Percentiles rank a stretch among this genome's conserved stretches.
phyloP scores from a whole-genome alignment of 2,113 vertebrate species.

The Sarotherodon lohbergeri region DNA sequence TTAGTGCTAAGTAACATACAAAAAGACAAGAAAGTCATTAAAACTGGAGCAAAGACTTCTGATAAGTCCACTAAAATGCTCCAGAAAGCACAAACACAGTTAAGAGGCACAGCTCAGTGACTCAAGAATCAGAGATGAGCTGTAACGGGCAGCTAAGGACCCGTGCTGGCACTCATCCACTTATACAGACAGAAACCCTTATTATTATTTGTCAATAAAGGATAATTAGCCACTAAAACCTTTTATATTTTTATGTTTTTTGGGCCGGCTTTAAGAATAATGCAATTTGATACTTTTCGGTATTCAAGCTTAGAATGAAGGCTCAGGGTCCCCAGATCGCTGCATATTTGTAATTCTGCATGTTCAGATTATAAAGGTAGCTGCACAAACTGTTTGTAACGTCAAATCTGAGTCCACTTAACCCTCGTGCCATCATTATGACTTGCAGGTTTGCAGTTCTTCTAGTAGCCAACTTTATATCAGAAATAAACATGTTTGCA shows the following conservation, averaged over 20 bases:
- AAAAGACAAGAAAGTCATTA: background rate
- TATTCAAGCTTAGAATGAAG: background rate
- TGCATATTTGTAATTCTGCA: background rate
- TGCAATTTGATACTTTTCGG: background rate
- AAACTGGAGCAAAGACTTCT: background rate
- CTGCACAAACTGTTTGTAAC: background rate
- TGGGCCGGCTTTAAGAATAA: accelerated
- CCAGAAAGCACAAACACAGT: background rate
- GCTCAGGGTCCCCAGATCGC: accelerated
- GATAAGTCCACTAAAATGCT: background rate
- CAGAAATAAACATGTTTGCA: background rate
- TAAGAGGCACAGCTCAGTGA: background rate
- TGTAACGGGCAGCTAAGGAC: background rate
- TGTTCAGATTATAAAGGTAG: background rate
- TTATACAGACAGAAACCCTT: background rate
- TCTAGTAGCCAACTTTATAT: background rate
- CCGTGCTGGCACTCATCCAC: background rate
- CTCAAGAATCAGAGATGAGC: background rate
- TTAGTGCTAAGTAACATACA: background rate
- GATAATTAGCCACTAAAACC: background rate
- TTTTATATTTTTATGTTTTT: background rate
- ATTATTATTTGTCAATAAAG: background rate
- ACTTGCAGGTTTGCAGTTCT: background rate
- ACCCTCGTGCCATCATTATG: background rate
- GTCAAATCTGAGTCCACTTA: background rate